phyloP scores from a whole-genome alignment of 2,113 vertebrate genomes.

The Scophthalmus maximus region DNA sequence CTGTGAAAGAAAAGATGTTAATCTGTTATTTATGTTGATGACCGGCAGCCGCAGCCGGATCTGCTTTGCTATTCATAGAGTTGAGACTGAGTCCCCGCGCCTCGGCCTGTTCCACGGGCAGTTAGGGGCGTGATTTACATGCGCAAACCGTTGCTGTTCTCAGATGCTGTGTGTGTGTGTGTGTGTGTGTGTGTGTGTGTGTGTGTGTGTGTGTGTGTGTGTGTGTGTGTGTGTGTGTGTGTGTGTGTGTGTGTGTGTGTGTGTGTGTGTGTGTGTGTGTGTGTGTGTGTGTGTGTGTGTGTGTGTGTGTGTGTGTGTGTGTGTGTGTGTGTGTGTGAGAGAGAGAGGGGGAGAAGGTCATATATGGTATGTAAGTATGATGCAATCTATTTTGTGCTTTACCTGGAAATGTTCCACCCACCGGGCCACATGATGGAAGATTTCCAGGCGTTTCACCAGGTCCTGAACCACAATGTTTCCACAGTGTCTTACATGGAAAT shows the following conservation, averaged over 20 bases:
- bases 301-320: background rate
- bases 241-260: background rate
- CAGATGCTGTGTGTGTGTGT: constrained; percentile 11
- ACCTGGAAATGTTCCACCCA: constrained; percentile 19
- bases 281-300: background rate
- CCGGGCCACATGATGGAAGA: constrained; percentile 36
- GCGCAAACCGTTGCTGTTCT: constrained; percentile 27
- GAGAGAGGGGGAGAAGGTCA: background rate
- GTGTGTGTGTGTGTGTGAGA: background rate
- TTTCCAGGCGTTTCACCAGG: constrained; percentile 34
- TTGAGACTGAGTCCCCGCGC: constrained; percentile 38
- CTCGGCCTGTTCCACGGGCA: constrained; percentile 33
- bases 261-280: background rate
- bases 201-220: background rate
- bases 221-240: background rate
- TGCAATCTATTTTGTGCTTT: constrained; percentile 32
- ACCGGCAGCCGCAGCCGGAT: constrained; percentile 65
- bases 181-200: constrained; percentile 1
- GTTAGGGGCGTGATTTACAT: constrained; percentile 56
- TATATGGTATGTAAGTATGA: constrained; percentile 22
- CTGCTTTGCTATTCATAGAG: constrained; percentile 76
- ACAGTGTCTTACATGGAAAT: background rate
- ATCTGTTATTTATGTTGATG: constrained; percentile 76
- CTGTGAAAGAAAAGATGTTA: constrained; percentile 70
- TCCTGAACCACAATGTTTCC: background rate